Evolutionary conservation across 1,140 invertebrate genomes (phyloP).

Genomic region (Heliconius melpomene): DNA sequence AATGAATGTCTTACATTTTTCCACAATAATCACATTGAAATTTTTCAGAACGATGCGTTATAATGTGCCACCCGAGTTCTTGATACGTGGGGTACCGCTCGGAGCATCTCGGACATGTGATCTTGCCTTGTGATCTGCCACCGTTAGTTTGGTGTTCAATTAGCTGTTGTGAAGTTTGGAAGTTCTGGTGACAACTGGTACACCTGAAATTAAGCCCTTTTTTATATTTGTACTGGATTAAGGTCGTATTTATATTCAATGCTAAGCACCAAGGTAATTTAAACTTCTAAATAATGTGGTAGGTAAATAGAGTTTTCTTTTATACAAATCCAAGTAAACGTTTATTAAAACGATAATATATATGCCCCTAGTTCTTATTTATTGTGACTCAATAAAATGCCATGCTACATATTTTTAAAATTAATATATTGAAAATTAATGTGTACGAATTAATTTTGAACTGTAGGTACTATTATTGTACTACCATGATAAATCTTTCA

Average conservation of each 20-base stretch:
- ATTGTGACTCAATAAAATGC: too few species aligned
- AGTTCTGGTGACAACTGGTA: conserved; percentile 69
- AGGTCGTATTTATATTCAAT: too few species aligned
- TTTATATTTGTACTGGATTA: too few species aligned
- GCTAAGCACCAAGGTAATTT: too few species aligned
- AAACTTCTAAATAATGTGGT: too few species aligned
- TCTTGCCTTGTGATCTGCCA: conserved; percentile 68
- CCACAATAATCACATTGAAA: conserved; percentile 73
- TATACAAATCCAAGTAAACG: too few species aligned
- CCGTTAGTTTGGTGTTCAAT: conserved; percentile 69
- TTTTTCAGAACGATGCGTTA: conserved; percentile 65
- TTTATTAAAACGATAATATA: too few species aligned
- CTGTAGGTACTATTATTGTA: background rate
- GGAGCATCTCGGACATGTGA: conserved; percentile 66
- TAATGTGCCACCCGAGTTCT: conserved; percentile 65
- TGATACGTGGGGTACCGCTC: conserved; percentile 70
- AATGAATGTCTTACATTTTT: conserved; percentile 57
- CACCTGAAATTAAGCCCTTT: conserved; percentile 51
- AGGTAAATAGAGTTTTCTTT: too few species aligned
- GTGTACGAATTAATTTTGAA: too few species aligned
- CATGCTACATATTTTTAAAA: too few species aligned
- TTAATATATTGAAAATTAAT: too few species aligned
- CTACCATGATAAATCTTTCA: background rate
- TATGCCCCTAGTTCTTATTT: too few species aligned
- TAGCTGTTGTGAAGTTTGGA: conserved; percentile 70